Evolutionary conservation across 2,888 invertebrate genomes (phyloP).

Genomic region (Meliscaeva auricollis): DNA sequence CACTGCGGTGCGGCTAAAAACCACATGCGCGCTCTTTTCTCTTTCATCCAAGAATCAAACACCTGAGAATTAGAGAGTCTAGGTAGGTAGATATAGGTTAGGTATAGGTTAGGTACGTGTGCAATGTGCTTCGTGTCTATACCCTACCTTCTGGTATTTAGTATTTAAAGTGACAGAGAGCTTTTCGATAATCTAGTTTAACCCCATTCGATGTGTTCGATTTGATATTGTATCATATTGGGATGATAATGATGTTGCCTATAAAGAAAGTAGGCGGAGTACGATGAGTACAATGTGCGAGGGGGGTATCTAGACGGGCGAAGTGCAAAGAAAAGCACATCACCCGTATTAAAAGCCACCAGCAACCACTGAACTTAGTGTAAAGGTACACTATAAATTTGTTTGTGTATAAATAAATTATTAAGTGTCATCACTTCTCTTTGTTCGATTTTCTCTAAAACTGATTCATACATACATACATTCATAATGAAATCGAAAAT

Average conservation of each 20-base stretch:
- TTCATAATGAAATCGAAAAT: constrained; percentile 24
- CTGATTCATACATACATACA: neutral
- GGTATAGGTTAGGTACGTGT: constrained; percentile 36
- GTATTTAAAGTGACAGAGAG: constrained; percentile 49
- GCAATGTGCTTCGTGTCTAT: constrained; percentile 70
- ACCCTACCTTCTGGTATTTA: constrained; percentile 71
- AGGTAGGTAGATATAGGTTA: neutral
- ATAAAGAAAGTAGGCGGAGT: neutral
- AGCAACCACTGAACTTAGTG: constrained; percentile 11
- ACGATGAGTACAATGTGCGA: neutral
- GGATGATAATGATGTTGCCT: constrained; percentile 15
- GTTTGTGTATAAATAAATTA: constrained; percentile 53
- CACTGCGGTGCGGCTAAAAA: constrained; percentile 52
- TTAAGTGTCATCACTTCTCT: constrained; percentile 56
- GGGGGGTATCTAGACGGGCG: neutral
- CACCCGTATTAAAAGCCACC: constrained; percentile 39
- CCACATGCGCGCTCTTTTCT: constrained; percentile 76
- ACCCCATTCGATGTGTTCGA: constrained; percentile 64
- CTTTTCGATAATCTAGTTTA: constrained; percentile 57
- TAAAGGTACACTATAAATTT: constrained; percentile 39
- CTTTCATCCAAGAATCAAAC: constrained; percentile 52
- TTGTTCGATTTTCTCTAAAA: constrained; percentile 37
- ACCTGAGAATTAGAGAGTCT: constrained; percentile 51
- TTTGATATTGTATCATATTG: constrained; percentile 13
- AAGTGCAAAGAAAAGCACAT: constrained; percentile 48